A percentile compares a stretch with the other conserved stretches of the same genome.
These are phyloP conservation scores for Eulemur rubriventer DNA, from an alignment of 2,797 vertebrate genomes.

Conservation along the genomic window DNA sequence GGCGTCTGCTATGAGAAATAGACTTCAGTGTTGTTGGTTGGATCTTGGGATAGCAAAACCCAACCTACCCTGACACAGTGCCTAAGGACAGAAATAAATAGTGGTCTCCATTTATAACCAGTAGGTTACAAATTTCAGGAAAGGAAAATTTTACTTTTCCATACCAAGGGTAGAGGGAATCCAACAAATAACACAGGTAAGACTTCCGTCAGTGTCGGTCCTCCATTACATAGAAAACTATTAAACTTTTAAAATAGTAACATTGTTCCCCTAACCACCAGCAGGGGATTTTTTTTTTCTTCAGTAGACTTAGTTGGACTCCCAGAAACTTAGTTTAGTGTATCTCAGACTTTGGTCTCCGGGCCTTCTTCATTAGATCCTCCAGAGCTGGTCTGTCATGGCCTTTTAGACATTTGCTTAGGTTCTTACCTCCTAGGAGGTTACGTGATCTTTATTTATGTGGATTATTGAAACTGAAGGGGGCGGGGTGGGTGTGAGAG, in stretches of 20 bases:
- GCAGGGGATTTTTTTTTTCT: neutral
- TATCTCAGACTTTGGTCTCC: neutral
- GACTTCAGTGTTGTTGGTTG: neutral
- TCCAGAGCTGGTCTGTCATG: neutral
- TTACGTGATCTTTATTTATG: neutral
- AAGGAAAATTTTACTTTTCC: neutral
- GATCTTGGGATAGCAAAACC: neutral
- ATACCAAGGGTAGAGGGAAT: neutral
- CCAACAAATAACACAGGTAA: neutral
- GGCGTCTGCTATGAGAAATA: neutral
- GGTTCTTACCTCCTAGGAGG: neutral
- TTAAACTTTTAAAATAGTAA: neutral
- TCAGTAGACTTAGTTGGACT: neutral
- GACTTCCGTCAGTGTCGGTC: neutral
- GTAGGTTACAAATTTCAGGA: neutral
- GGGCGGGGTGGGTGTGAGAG: neutral
- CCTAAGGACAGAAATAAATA: neutral
- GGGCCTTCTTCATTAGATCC: neutral
- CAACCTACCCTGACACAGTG: neutral
- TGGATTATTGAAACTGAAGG: neutral
- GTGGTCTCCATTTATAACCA: neutral
- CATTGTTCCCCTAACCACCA: neutral
- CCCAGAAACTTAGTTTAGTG: neutral
- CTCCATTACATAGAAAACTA: neutral
- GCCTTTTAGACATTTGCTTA: neutral